Conservation (phyloP, 2,888 invertebrate genomes). For the Epinotia demarniana region DNA sequence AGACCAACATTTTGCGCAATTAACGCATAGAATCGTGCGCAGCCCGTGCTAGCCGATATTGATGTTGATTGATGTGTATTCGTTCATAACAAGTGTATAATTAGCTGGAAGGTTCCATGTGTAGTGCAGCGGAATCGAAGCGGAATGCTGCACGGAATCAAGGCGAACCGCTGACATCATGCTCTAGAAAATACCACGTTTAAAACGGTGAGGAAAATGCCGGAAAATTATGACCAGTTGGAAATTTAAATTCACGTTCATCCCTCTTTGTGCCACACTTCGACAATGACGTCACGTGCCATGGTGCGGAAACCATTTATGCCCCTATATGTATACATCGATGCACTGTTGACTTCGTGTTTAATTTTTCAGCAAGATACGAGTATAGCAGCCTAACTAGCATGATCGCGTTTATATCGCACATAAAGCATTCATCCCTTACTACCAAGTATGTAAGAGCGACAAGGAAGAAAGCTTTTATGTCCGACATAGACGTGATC, state of each 20-base stretch:
- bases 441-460: no score
- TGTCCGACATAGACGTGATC: no score
- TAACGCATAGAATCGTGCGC: conserved; percentile 45
- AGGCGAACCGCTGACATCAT: conserved; percentile 72
- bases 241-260: conserved; percentile 35
- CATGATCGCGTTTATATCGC: no score
- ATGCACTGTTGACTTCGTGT: conserved; percentile 26
- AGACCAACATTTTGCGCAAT: conserved; percentile 41
- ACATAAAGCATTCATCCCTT: neutral
- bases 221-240: conserved; percentile 47
- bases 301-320: conserved; percentile 38
- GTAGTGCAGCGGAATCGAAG: conserved; percentile 60
- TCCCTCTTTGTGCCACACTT: conserved; percentile 21
- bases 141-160: conserved; percentile 65
- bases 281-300: conserved; percentile 38
- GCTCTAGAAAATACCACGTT: conserved; percentile 60
- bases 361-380: conserved; percentile 9
- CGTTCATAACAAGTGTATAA: conserved; percentile 61
- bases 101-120: conserved; percentile 66
- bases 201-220: conserved; percentile 53
- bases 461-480: no score
- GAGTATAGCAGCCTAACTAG: neutral
- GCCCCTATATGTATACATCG: conserved; percentile 38
- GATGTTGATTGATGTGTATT: conserved; percentile 67
- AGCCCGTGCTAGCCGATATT: conserved; percentile 51